Evolutionary conservation across 2,113 vertebrate species (phyloP), one percentile per base, ranked within the genome.

Genomic region (Scolopax mira): DNA sequence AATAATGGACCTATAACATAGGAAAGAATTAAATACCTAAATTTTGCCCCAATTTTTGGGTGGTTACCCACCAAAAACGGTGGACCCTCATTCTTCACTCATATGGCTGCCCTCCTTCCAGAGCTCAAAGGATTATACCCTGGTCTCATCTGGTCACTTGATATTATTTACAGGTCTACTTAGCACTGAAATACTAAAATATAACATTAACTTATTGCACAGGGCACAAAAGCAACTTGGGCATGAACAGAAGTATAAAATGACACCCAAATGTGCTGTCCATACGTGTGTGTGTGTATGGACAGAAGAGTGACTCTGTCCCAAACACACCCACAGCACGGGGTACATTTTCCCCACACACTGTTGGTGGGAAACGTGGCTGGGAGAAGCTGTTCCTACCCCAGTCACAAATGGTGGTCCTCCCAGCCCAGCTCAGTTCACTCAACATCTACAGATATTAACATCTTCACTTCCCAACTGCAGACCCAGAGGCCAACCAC

Each of bases 241-340:
- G 69, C 13, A 57, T 4, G 6, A 88, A 61, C 1, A 19, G 0
- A 46, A n/a, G 37, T 28, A 25, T 35, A 37, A 70, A 81, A 62
- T 1, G 35, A 49, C 52, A 46, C n/a, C 69, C 5, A 13, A 5
- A 64, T 2, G 30, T 9, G 44, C 46, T 88, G 48, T 31, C 54
- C 7, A 2, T 33, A 35, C 6, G 14, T 31, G 39, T 52, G 0
- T 18, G 30, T 31, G 52, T 9, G 22, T n/a, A 33, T 0, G 2
- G 2, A 23, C 25, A 23, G 44, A 41, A 19, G 28, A 42, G 44
- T 1, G 28, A 69, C 61, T 19, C 30, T 41, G 60, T 28, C 46
- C 55, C 72, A 52, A 17, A 67, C 4, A 1, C 72, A 13, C 30
- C 1, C 13, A 3, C 1, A 1, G 37, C 13, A 5, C 25, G 5